phyloP scores from a whole-genome alignment of 2,113 vertebrate genomes.

The Poeciliopsis prolifica region DNA sequence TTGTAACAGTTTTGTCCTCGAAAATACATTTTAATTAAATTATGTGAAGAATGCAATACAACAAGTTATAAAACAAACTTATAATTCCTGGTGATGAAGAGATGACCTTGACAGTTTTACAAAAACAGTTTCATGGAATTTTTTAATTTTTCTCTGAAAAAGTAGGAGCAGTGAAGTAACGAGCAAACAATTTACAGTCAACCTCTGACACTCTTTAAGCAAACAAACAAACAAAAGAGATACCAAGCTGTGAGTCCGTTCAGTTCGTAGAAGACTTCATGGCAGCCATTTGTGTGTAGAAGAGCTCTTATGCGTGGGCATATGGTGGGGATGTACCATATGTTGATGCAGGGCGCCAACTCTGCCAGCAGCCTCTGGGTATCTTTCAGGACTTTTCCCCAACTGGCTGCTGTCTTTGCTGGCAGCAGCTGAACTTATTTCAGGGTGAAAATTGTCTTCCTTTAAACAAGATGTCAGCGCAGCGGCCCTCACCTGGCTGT shows the following conservation, averaged over 20 bases:
- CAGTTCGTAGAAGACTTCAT: background rate
- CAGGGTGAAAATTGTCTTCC: conserved; percentile 46
- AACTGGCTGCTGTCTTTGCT: conserved; percentile 62
- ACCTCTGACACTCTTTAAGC: background rate
- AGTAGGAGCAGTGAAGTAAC: background rate
- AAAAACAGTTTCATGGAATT: no score
- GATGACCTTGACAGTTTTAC: background rate
- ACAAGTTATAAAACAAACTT: background rate
- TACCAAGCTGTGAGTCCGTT: conserved; percentile 1
- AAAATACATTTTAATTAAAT: background rate
- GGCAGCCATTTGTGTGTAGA: background rate
- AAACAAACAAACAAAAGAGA: background rate
- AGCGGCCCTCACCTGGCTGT: conserved; percentile 30
- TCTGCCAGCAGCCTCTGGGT: conserved; percentile 74
- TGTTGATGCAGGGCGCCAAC: conserved; percentile 49
- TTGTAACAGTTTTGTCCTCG: background rate
- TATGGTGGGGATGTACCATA: conserved; percentile 63
- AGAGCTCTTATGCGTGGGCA: conserved; percentile 52
- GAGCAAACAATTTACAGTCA: background rate
- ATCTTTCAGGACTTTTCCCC: conserved; percentile 71
- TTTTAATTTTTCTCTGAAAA: background rate
- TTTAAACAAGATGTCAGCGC: conserved; percentile 30
- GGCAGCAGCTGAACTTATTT: conserved; percentile 38
- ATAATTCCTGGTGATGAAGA: background rate
- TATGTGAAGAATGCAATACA: background rate